These are phyloP conservation scores for Phenacoccus solenopsis DNA, from an alignment of 1,140 invertebrate genomes.

Conservation along the genomic window DNA sequence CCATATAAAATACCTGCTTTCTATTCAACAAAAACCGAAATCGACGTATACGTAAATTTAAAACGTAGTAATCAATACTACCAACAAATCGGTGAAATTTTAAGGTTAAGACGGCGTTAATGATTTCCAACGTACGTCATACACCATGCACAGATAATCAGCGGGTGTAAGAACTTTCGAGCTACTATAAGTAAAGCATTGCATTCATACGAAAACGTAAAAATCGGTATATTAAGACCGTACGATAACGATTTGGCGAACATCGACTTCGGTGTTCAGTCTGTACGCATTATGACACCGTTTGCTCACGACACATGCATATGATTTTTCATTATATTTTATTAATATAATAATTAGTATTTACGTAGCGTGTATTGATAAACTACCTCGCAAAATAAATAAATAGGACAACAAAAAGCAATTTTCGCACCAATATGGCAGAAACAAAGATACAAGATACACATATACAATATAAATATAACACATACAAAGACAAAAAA, in stretches of 20 bases:
- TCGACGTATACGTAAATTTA: not conserved
- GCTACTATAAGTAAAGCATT: not conserved
- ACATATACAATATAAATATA: not conserved
- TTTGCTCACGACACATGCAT: not conserved
- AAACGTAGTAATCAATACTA: not conserved
- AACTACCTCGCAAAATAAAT: slow-evolving; percentile 15
- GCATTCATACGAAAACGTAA: not conserved
- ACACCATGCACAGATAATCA: not conserved
- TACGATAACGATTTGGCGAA: not conserved
- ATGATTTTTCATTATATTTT: not conserved
- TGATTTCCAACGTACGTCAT: not conserved
- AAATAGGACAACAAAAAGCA: slow-evolving; percentile 10
- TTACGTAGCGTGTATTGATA: not conserved
- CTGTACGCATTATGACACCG: not conserved
- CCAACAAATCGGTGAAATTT: not conserved
- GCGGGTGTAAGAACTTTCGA: not conserved
- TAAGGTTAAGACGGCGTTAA: not conserved
- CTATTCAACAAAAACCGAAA: not conserved
- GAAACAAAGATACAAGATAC: slow-evolving; percentile 10
- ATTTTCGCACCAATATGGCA: slow-evolving; percentile 13
- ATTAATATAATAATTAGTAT: slow-evolving; percentile 7
- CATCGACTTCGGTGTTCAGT: not conserved
- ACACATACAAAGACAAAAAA: slow-evolving; percentile 8
- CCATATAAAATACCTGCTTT: not conserved
- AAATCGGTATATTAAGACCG: not conserved